phyloP scores from a whole-genome alignment of 2,888 invertebrate genomes.

The Neuroscelio doddi region DNA sequence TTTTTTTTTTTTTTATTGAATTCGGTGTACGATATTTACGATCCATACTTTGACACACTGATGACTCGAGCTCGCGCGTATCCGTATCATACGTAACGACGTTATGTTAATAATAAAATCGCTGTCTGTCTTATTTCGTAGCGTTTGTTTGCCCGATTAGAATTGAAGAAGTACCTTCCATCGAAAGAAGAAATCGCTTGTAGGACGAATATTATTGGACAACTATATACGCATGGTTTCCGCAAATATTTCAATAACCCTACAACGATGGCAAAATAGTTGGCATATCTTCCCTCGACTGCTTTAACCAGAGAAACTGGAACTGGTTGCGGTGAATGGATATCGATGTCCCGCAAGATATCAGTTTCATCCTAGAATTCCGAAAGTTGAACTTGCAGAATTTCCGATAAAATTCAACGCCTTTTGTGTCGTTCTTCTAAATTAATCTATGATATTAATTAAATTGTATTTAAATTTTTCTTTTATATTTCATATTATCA shows the following conservation, averaged over 20 bases:
- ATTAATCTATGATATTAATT: too few species aligned
- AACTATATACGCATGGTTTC: slow-evolving; percentile 58
- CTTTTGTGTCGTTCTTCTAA: background rate
- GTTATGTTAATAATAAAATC: slow-evolving; percentile 7
- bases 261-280: slow-evolving; percentile 59
- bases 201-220: slow-evolving; percentile 46
- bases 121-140: background rate
- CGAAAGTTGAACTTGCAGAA: slow-evolving; percentile 34
- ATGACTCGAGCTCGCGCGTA: background rate
- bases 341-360: slow-evolving; percentile 30
- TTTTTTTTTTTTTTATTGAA: too few species aligned
- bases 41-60: background rate
- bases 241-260: slow-evolving; percentile 65
- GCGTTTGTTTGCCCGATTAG: background rate
- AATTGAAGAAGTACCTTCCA: background rate
- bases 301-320: slow-evolving; percentile 38
- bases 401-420: slow-evolving; percentile 12
- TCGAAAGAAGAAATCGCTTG: slow-evolving; percentile 21
- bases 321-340: slow-evolving; percentile 48
- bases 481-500: too few species aligned
- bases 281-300: slow-evolving; percentile 55
- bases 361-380: slow-evolving; percentile 35
- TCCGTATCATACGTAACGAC: background rate
- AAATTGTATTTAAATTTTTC: too few species aligned
- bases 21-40: slow-evolving; percentile 3